Evolutionary conservation across 2,888 invertebrate species (phyloP), one percentile per base, ranked within the genome.

Genomic region (Punctoribates punctum): DNA sequence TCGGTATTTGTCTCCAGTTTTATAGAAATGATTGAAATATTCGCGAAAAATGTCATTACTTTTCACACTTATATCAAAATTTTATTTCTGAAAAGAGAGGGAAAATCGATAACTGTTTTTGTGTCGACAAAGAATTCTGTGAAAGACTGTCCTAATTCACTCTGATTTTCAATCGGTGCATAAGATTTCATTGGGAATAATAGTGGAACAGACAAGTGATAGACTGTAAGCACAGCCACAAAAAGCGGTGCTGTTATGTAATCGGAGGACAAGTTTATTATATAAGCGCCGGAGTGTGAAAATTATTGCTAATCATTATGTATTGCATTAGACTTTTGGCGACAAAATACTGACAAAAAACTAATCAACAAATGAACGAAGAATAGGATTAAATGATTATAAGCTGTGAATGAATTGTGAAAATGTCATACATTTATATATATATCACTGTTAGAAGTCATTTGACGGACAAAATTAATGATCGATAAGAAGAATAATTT

Each of bases 381-480:
- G 20, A 20, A n/a, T n/a, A 51, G 51, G 20, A 51, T 51, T 51
- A 51, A 51, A 17, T 51, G 51, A 51, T 51, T 51, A 51, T 3
- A 57, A 57, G 57, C 11, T 8, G 13, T 9, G 11, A 57, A 57
- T 57, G 5, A 23, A 57, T 23, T 25, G 57, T 57, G 57, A 57
- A 57, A 23, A 25, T 57, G 13, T 57, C 57, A 25, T 13, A 57
- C 57, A 23, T 57, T 25, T 51, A 51, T 51, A 25, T 57, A 57
- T 25, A 25, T 57, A 57, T 25, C 25, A 25, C 23, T 57, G 57
- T 57, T 57, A 13, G 13, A 23, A 25, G 51, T 51, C 4, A n/a
- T 51, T 51, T 25, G 25, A 60, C 13, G 27, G 29, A 60, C 29
- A 17, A 60, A 60, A 60, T 60, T 27, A 60, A 60, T 60, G 60